Percentiles rank a stretch among this genome's conserved stretches.
Evolutionary conservation across 2,113 vertebrate genomes (phyloP).

Genomic region (Marmota flaviventris): DNA sequence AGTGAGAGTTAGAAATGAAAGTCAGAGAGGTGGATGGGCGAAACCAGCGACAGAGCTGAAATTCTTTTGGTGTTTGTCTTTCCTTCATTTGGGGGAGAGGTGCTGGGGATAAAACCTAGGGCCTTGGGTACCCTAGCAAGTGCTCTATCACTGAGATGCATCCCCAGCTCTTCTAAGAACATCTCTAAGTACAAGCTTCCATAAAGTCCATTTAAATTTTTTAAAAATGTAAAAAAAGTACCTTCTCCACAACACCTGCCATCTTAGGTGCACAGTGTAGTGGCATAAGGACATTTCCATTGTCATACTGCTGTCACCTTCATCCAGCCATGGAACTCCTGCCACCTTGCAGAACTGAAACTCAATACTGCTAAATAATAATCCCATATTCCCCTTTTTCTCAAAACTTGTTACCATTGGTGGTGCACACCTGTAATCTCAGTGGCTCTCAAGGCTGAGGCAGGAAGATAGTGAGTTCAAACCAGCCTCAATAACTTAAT

Average conservation of each 20-base stretch:
- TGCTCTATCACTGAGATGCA: too few species aligned
- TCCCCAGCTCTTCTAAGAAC: background rate
- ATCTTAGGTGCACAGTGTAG: background rate
- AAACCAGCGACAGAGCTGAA: background rate
- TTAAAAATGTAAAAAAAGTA: too few species aligned
- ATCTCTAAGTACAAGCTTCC: background rate
- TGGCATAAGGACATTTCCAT: background rate
- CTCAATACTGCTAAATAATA: background rate
- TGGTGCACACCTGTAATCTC: too few species aligned
- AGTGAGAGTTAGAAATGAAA: background rate
- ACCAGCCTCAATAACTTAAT: too few species aligned
- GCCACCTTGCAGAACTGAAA: background rate
- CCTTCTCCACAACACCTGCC: background rate
- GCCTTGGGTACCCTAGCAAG: too few species aligned
- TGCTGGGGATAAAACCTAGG: too few species aligned
- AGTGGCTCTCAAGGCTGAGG: too few species aligned
- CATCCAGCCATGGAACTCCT: background rate
- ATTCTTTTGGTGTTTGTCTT: background rate
- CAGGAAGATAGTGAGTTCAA: too few species aligned
- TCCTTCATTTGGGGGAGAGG: background rate
- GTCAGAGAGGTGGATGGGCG: too few species aligned
- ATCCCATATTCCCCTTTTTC: background rate
- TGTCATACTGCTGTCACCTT: background rate
- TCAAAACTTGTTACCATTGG: background rate
- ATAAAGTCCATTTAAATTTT: background rate